Evolutionary conservation across 2,888 invertebrate genomes (phyloP).

Genomic region (Lithosia quadra): DNA sequence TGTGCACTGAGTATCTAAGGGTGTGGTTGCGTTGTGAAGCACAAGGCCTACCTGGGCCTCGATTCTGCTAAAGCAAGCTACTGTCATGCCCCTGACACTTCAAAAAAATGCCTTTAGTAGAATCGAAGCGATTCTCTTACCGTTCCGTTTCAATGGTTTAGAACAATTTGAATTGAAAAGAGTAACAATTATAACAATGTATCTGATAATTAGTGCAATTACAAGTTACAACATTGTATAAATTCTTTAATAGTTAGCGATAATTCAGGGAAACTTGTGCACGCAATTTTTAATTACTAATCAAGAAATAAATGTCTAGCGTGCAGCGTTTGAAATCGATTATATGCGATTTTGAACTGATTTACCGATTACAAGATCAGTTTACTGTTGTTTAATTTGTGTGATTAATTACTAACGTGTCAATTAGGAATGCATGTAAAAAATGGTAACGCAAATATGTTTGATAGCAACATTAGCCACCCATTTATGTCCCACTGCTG

Average conservation of each 20-base stretch:
- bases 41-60: too few relatives aligned
- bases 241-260: background rate
- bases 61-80: too few relatives aligned
- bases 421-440: background rate
- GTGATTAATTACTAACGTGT: background rate
- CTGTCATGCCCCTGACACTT: too few relatives aligned
- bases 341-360: slow-evolving; percentile 39
- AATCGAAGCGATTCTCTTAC: too few relatives aligned
- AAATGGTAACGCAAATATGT: background rate
- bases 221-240: background rate
- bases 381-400: slow-evolving; percentile 10
- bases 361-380: slow-evolving; percentile 17
- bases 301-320: background rate
- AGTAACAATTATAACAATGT: background rate
- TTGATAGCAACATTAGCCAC: too few relatives aligned
- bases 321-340: slow-evolving; percentile 2
- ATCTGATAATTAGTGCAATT: too few relatives aligned
- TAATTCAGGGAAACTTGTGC: background rate
- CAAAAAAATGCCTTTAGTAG: too few relatives aligned
- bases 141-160: too few relatives aligned
- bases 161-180: too few relatives aligned
- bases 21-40: too few relatives aligned
- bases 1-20: too few relatives aligned
- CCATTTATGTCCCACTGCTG: too few relatives aligned
- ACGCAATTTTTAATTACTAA: slow-evolving; percentile 7